Evolutionary conservation across 2,797 vertebrate species (phyloP).

Genomic region (Oreochromis grahami): DNA sequence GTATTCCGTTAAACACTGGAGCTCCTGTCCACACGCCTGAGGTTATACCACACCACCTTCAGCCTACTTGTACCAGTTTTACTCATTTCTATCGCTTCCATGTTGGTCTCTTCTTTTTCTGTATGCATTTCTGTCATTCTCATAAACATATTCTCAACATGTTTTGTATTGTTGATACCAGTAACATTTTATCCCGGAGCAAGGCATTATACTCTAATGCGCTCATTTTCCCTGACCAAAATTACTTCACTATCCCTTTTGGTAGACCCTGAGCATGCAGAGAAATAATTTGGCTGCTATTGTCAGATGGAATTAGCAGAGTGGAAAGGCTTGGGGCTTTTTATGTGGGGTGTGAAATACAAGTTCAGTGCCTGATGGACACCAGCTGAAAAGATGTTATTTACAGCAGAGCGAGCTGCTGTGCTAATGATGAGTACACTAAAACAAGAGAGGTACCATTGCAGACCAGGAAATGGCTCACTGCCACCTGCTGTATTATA

Average conservation of each 20-base stretch:
- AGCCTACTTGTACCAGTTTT: background rate
- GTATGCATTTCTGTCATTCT: constrained; percentile 55
- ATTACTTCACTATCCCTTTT: constrained; percentile 61
- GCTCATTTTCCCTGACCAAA: constrained; percentile 57
- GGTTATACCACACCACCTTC: background rate
- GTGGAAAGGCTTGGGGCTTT: constrained; percentile 42
- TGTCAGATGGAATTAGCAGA: constrained; percentile 65
- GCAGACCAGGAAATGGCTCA: constrained; percentile 26
- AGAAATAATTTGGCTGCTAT: constrained; percentile 66
- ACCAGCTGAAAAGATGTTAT: constrained; percentile 55
- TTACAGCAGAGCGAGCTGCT: constrained; percentile 37
- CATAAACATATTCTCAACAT: constrained; percentile 50
- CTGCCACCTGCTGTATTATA: constrained; percentile 30
- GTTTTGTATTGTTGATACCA: constrained; percentile 57
- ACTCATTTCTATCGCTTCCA: background rate
- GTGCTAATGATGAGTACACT: constrained; percentile 51
- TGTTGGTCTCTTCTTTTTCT: background rate
- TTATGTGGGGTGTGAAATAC: background rate
- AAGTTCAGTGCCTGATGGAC: constrained; percentile 31
- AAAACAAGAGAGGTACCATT: constrained; percentile 29
- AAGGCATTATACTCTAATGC: constrained; percentile 63
- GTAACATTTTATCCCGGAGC: constrained; percentile 58
- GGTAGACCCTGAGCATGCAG: constrained; percentile 48
- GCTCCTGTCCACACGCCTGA: background rate
- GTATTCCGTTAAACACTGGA: background rate